phyloP scores from a whole-genome alignment of 2,797 vertebrate species.

The Gallinago nigripennis region DNA sequence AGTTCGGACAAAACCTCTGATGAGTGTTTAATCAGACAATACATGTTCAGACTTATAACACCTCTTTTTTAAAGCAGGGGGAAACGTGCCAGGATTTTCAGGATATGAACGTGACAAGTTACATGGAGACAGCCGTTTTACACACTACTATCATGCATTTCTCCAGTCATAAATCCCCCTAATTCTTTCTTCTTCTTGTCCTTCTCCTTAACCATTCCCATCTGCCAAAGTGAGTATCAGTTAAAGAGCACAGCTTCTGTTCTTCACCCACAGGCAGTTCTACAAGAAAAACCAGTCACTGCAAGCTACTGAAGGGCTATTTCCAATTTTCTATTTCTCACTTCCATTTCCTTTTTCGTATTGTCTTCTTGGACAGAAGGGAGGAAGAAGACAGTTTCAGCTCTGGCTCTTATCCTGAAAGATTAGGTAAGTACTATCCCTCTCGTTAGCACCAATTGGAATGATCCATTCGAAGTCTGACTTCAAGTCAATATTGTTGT shows the following conservation, averaged over 20 bases:
- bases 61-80: neutral
- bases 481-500: neutral
- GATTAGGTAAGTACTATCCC: neutral
- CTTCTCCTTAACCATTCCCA: neutral
- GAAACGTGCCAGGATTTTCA: neutral
- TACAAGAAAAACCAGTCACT: neutral
- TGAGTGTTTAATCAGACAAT: conserved; percentile 4
- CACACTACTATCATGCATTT: neutral
- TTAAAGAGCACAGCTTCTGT: neutral
- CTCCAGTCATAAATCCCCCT: neutral
- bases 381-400: neutral
- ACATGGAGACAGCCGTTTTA: neutral
- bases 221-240: neutral
- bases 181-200: neutral
- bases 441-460: neutral
- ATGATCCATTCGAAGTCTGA: neutral
- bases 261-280: neutral
- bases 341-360: neutral
- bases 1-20: neutral
- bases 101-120: neutral
- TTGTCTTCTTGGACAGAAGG: neutral
- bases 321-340: neutral
- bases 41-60: neutral
- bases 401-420: neutral
- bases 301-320: neutral